Evolutionary conservation across 2,113 vertebrate genomes (phyloP), one percentile per base, ranked within the genome.

Genomic region (Alligator sinensis): DNA sequence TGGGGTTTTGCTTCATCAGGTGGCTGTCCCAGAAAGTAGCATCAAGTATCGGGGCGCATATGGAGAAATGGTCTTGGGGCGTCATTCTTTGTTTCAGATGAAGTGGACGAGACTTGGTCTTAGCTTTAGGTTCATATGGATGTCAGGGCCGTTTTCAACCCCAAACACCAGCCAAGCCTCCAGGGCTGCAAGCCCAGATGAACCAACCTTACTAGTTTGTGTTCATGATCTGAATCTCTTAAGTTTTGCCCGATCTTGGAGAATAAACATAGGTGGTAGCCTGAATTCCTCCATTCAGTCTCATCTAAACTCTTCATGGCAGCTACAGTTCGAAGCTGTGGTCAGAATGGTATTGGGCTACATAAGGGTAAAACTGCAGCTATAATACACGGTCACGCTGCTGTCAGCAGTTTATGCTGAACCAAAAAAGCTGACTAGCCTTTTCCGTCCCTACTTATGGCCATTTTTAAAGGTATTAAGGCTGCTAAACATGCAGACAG

Each of bases 251-350:
- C 47, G 70, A 60, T 17, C 34, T 16, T 60, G 60, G 3, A 13
- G 72, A 55, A 13, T 63, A 60, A 24, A 3, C 1, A 0, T 2
- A 21, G 22, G 25, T 87, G 82, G 58, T 87, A 92, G 55, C 8
- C 30, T 54, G 0, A 0, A 22, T 88, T 93, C 1, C 34, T 6
- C 0, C 0, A 0, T 11, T 21, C 27, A 4, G 63, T 78, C 30
- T 75, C 9, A 2, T 58, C 82, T 66, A 75, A 83, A 64, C 24
- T 0, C 1, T 68, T 81, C 63, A 27, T 4, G 5, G 80, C 79
- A 87, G 70, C 70, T 87, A 22, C 62, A 15, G 17, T 16, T 78
- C 54, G 55, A 74, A 74, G 76, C 63, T 84, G 55, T 78, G 55
- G n/a, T 78, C 77, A 28, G n/a, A 80, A 57, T 2, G 0, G 28